Base-by-base conservation (phyloP, 2,888 invertebrate species). In the Apomyelois bistriatella region DNA sequence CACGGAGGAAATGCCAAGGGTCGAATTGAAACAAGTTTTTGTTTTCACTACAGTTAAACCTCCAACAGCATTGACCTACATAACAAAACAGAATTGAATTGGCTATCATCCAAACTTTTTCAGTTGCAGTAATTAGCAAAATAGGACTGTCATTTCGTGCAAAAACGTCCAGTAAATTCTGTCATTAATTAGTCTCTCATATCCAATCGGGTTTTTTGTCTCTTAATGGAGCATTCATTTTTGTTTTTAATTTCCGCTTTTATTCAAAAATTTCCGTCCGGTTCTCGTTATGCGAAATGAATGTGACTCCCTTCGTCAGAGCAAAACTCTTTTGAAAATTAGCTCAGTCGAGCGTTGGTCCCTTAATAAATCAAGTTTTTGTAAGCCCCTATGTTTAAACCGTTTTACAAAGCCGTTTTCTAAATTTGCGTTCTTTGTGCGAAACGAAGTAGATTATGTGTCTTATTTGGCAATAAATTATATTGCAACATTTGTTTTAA, bases 341-440 rank as follows among this genome's bases (percentile, higher is more conserved):
- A 74, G 70, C 71, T 67, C 70, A 62, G 62, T 68, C 63, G 59
- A 68, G 68, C 70, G 68, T 59, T 66, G 61, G 69, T 64, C 68
- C 61, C 72, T 73, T 74, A 79, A 74, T 77, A 76, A 82, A 82
- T 79, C 76, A 76, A 68, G 71, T 76, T 76, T 79, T 74, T 76
- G 66, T 71, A 64, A 61, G 61, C 57, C 65, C 59, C 62, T 59
- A 60, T 60, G 58, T 55, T 60, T 66, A 60, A 65, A 66, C 8
- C 40, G 16, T 49, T 49, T 28, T 49, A 30, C 40, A 40, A 48
- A 40, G 12, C 30, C 32, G n/a, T 51, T 51, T 51, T 30, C 32
- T 52, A 53, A 56, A 53, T 49, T 50, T n/a, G 15, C n/a, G 15
- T 41, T 30, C 30, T 48, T 48, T 48, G 48, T 48, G 38, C 15